Conservation (phyloP, 2,888 invertebrate species). For the Herminia tarsipennalis region DNA sequence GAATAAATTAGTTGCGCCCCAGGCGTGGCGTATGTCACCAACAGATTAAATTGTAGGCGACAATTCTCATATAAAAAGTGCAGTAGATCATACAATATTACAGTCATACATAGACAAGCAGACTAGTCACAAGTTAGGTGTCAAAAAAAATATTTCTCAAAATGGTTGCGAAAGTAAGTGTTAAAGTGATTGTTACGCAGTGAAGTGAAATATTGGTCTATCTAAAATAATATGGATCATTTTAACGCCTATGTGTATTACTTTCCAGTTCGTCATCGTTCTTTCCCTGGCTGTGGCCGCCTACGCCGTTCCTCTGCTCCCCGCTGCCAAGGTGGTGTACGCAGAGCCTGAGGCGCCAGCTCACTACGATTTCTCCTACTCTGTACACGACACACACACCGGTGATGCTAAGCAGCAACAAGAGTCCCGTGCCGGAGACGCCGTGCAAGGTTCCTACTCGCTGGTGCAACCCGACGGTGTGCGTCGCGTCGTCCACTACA, state of each 20-base stretch:
- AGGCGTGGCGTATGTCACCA: slow-evolving; percentile 25
- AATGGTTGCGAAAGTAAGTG: slow-evolving; percentile 20
- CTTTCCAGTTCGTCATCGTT: slow-evolving; percentile 60
- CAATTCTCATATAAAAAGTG: slow-evolving; percentile 15
- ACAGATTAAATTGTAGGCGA: slow-evolving; percentile 10
- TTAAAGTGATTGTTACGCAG: background rate
- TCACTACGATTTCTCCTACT: slow-evolving; percentile 76
- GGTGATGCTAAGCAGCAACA: slow-evolving; percentile 80
- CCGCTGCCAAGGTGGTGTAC: slow-evolving; percentile 64
- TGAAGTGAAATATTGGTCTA: background rate
- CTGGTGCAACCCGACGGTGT: slow-evolving; percentile 79
- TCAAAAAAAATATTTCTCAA: slow-evolving; percentile 8
- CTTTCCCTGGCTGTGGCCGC: slow-evolving; percentile 61
- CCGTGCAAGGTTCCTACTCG: slow-evolving; percentile 78
- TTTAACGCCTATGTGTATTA: background rate
- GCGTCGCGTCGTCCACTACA: slow-evolving; percentile 77
- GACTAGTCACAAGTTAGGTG: slow-evolving; percentile 5
- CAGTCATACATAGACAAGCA: slow-evolving; percentile 4
- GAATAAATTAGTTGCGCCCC: slow-evolving; percentile 6
- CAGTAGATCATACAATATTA: background rate
- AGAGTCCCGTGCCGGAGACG: slow-evolving; percentile 74
- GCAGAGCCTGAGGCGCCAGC: slow-evolving; percentile 69
- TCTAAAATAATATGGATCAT: background rate
- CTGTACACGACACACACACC: slow-evolving; percentile 73
- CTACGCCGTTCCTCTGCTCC: slow-evolving; percentile 51